Evolutionary conservation across 2,888 invertebrate genomes (phyloP).

Genomic region (Petrophora chlorosata): DNA sequence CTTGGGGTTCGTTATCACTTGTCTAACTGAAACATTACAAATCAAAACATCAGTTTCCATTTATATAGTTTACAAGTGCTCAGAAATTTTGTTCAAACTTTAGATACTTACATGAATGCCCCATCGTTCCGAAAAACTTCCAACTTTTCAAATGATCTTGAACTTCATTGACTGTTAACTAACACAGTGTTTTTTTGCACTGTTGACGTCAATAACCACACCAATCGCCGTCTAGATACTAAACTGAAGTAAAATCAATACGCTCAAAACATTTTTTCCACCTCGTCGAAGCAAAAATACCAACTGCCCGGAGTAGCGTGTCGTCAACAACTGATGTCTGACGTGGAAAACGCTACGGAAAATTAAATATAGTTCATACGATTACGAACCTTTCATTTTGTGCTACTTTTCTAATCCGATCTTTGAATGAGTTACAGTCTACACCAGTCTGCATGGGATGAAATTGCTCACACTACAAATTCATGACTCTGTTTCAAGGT

Average conservation of each 20-base stretch:
- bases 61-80: slow-evolving; percentile 6
- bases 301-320: slow-evolving; percentile 70
- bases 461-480: slow-evolving; percentile 4
- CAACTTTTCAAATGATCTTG: slow-evolving; percentile 38
- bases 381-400: slow-evolving; percentile 52
- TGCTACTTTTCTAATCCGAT: slow-evolving; percentile 36
- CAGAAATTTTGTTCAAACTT: slow-evolving; percentile 1
- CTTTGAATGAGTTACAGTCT: slow-evolving; percentile 31
- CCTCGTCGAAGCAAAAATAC: slow-evolving; percentile 58
- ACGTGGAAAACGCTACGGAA: slow-evolving; percentile 66
- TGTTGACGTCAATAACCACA: slow-evolving; percentile 55
- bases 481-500: slow-evolving; percentile 28
- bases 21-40: slow-evolving; percentile 66
- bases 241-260: slow-evolving; percentile 67
- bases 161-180: slow-evolving; percentile 45
- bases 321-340: slow-evolving; percentile 72
- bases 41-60: slow-evolving; percentile 26
- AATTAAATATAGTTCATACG: slow-evolving; percentile 70
- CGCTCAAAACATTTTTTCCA: slow-evolving; percentile 49
- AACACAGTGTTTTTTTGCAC: slow-evolving; percentile 47
- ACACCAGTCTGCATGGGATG: no score
- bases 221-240: slow-evolving; percentile 41
- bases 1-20: slow-evolving; percentile 61
- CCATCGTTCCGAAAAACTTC: slow-evolving; percentile 52
- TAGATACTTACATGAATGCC: slow-evolving; percentile 60